A percentile compares a stretch with the other conserved stretches of the same genome.
Conservation (phyloP, 2,888 invertebrate genomes). For the Leucophora obtusa region DNA sequence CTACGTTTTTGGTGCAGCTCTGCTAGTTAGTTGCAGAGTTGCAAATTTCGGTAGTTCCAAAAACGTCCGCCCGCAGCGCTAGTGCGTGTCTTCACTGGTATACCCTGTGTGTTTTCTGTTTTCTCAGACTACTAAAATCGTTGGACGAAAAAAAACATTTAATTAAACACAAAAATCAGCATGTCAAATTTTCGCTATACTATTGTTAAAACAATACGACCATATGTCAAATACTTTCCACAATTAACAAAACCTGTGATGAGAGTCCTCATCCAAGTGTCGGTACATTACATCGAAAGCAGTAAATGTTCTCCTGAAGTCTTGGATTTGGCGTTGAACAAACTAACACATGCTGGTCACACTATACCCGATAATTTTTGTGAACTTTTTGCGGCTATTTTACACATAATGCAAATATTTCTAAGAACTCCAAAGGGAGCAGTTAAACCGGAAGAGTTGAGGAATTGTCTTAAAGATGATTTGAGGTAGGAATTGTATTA, state of each 20-base stretch:
- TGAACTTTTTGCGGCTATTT: slow-evolving; percentile 80
- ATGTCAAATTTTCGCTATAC: slow-evolving; percentile 77
- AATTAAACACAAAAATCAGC: background rate
- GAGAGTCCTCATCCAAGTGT: slow-evolving; percentile 78
- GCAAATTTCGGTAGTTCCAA: too few species aligned
- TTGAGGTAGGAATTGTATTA: slow-evolving; percentile 72
- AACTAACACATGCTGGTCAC: slow-evolving; percentile 76
- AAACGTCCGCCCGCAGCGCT: too few species aligned
- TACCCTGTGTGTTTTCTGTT: background rate
- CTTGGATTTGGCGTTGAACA: slow-evolving; percentile 76
- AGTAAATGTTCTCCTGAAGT: slow-evolving; percentile 77
- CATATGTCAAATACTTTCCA: slow-evolving; percentile 75
- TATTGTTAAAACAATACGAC: slow-evolving; percentile 73
- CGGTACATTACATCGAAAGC: slow-evolving; percentile 78
- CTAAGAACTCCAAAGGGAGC: slow-evolving; percentile 78
- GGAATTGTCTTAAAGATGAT: slow-evolving; percentile 78
- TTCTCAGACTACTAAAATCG: too few species aligned
- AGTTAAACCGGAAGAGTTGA: slow-evolving; percentile 79
- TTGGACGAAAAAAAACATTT: background rate
- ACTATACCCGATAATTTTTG: slow-evolving; percentile 79
- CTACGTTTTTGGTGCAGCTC: too few species aligned
- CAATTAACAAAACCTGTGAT: slow-evolving; percentile 77
- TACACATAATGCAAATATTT: slow-evolving; percentile 79
- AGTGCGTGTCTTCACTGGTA: too few species aligned
- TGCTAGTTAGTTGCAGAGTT: too few species aligned